Evolutionary conservation across 2,888 invertebrate genomes (phyloP), one percentile per base, ranked within the genome.

Genomic region (Minunthozetes semirufus): DNA sequence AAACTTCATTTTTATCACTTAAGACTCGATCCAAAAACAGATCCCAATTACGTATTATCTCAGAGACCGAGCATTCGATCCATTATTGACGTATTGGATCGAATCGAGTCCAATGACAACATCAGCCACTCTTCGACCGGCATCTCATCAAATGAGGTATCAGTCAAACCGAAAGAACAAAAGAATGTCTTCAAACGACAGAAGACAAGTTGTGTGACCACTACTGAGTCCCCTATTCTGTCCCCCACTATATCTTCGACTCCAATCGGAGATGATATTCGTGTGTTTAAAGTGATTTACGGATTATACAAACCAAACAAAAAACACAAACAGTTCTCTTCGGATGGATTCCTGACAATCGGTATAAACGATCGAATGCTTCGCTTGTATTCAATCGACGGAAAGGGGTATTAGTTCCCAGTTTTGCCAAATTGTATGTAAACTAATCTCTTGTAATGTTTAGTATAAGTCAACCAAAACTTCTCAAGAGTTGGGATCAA

Each of bases 261-360:
- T n/a, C n/a, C n/a, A n/a, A n/a, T n/a, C 22, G 25, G 25, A 4
- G 25, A 4, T 4, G 1, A 11, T 19, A 1, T 66, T 4, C 17
- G 33, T 8, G 66, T 73, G 3, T 73, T 66, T 72, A 50, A 68
- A 50, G 74, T 72, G 38, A 50, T 74, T 17, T 74, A 73, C 22
- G 74, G 74, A 11, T 9, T 19, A 29, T 25, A 74, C 38, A 74
- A 74, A 27, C 74, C 74, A 5, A 15, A 74, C 74, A 74, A 74
- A 33, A 74, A 74, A 50, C 22, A 74, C 27, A 73, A 74, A 59
- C 42, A 71, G 19, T 74, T 27, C 48, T 25, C 42, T 17, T 19
- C n/a, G n/a, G 74, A 74, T 25, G 74, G 74, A 1, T 71, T 56
- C 29, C 42, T 74, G 19, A 19, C 33, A 76, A 48, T 72, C 5